Evolutionary conservation across 2,113 vertebrate genomes (phyloP).

Genomic region (Falcunculus frontatus): DNA sequence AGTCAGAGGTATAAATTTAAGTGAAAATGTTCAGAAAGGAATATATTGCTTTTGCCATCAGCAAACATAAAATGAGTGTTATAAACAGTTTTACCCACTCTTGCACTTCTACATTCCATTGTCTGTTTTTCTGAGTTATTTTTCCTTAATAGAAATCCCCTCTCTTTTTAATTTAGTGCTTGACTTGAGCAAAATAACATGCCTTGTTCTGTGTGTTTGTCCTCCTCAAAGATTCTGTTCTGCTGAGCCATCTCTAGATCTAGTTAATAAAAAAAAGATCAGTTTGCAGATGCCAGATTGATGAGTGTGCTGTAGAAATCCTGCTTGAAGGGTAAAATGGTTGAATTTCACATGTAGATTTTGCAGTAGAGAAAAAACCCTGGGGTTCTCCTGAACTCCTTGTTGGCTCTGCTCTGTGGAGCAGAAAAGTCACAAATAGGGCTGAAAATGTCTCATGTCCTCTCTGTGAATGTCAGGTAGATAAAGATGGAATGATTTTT

Average conservation of each 20-base stretch:
- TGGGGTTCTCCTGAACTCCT: neutral
- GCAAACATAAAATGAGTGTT: neutral
- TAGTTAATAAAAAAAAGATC: neutral
- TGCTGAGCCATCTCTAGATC: neutral
- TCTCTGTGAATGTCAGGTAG: neutral
- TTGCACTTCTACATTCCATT: neutral
- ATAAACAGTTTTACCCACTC: neutral
- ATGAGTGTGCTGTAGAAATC: neutral
- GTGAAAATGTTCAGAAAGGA: neutral
- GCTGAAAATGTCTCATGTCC: neutral
- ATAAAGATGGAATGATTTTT: neutral
- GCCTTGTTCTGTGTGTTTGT: neutral
- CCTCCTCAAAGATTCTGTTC: neutral
- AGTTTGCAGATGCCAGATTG: neutral
- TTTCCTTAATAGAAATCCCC: neutral
- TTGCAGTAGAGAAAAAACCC: neutral
- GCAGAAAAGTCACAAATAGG: neutral
- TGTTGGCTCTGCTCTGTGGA: neutral
- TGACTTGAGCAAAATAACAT: neutral
- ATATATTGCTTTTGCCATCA: neutral
- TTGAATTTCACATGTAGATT: neutral
- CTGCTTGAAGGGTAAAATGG: neutral
- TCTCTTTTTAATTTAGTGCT: neutral
- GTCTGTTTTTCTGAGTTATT: neutral
- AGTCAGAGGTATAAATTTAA: neutral